Evolutionary conservation across 2,888 invertebrate species (phyloP).

Genomic region (Oegoconia quadripuncta): DNA sequence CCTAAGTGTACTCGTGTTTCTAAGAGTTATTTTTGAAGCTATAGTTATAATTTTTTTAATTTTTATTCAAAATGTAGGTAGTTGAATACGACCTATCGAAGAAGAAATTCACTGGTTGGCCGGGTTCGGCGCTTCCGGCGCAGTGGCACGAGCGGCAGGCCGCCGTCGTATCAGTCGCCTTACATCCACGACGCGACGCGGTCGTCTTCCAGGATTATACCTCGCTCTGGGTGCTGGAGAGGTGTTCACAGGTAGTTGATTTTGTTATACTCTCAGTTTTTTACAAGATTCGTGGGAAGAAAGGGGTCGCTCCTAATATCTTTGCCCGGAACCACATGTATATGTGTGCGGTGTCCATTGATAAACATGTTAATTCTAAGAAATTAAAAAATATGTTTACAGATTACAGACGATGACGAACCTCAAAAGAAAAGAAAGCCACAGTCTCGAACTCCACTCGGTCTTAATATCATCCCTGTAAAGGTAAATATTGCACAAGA

Average conservation of each 20-base stretch:
- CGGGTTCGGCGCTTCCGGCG: slow-evolving; percentile 72
- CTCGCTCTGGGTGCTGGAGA: slow-evolving; percentile 76
- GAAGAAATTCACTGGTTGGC: slow-evolving; percentile 82
- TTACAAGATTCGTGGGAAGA: no score
- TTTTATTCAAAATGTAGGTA: slow-evolving; percentile 77
- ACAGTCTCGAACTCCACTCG: slow-evolving; percentile 24
- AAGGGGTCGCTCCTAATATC: no score
- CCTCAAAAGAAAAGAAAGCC: slow-evolving; percentile 37
- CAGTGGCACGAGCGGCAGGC: slow-evolving; percentile 80
- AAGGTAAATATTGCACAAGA: slow-evolving; percentile 51
- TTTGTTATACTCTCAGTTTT: no score
- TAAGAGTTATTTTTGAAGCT: no score
- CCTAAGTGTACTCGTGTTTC: no score
- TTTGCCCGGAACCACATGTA: no score
- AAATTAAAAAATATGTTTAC: not conserved
- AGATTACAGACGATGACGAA: slow-evolving; percentile 23
- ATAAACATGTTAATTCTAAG: not conserved
- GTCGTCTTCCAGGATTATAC: slow-evolving; percentile 87
- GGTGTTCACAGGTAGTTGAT: slow-evolving; percentile 25
- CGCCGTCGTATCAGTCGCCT: slow-evolving; percentile 80
- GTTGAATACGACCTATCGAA: slow-evolving; percentile 85
- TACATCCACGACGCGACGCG: slow-evolving; percentile 81
- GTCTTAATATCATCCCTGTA: slow-evolving; percentile 43
- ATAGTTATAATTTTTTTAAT: no score
- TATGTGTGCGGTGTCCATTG: no score